These are phyloP conservation scores for Amphipoea lucens DNA, from an alignment of 2,888 invertebrate genomes.

Conservation along the genomic window DNA sequence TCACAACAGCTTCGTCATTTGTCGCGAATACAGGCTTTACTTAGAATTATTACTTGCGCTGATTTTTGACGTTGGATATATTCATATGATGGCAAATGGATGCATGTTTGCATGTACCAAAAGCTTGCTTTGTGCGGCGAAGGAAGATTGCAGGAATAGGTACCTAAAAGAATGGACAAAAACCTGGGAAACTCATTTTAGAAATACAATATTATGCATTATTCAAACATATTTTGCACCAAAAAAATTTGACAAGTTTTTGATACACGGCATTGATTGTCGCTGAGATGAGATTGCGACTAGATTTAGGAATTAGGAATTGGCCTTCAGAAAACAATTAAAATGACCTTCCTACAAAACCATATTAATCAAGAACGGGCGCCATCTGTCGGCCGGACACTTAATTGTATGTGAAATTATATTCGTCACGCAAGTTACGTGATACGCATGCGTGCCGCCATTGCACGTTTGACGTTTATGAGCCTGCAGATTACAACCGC, in stretches of 20 bases:
- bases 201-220: neutral
- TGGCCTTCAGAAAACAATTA: too few species aligned
- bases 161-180: too few species aligned
- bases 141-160: neutral
- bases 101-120: neutral
- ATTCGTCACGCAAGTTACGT: slow-evolving; percentile 33
- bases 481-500: slow-evolving; percentile 26
- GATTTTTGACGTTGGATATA: neutral
- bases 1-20: slow-evolving; percentile 37
- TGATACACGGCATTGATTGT: too few species aligned
- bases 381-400: slow-evolving; percentile 29
- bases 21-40: slow-evolving; percentile 50
- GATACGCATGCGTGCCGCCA: slow-evolving; percentile 40
- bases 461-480: slow-evolving; percentile 42
- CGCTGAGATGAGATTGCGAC: too few species aligned
- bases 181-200: neutral
- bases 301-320: too few species aligned
- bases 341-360: neutral
- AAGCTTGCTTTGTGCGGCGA: neutral
- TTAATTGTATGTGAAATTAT: slow-evolving; percentile 43
- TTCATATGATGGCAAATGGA: neutral
- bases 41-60: slow-evolving; percentile 25
- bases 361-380: slow-evolving; percentile 19
- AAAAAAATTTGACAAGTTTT: neutral
- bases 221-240: neutral